Conservation (phyloP, 2,113 vertebrate genomes). For the Erythrolamprus reginae region DNA sequence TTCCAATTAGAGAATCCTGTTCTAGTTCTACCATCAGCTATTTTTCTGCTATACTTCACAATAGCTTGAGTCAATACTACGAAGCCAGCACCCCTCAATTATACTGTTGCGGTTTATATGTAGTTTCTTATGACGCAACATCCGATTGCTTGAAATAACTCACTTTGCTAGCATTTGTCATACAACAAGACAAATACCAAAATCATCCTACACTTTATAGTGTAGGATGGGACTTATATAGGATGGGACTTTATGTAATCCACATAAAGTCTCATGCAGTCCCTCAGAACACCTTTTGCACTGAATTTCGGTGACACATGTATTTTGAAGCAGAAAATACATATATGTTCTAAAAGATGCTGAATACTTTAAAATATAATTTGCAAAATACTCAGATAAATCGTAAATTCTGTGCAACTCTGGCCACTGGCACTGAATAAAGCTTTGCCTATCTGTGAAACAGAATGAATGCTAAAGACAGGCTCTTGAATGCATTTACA, state of each 20-base stretch:
- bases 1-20: not conserved
- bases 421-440: not conserved
- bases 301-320: not conserved
- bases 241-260: no score
- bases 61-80: not conserved
- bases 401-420: not conserved
- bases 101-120: not conserved
- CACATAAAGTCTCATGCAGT: not conserved
- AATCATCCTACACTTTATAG: not conserved
- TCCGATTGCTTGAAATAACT: not conserved
- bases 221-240: no score
- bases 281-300: not conserved
- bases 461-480: not conserved
- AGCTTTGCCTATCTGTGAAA: not conserved
- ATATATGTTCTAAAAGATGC: not conserved
- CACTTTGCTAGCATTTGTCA: not conserved
- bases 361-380: not conserved
- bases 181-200: not conserved
- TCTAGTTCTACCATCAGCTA: not conserved
- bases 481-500: not conserved
- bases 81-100: not conserved
- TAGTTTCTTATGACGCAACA: not conserved
- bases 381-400: not conserved
- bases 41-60: not conserved
- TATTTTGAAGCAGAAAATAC: not conserved